Conservation (phyloP, 2,888 invertebrate species). For the Microplitis deprimator region DNA sequence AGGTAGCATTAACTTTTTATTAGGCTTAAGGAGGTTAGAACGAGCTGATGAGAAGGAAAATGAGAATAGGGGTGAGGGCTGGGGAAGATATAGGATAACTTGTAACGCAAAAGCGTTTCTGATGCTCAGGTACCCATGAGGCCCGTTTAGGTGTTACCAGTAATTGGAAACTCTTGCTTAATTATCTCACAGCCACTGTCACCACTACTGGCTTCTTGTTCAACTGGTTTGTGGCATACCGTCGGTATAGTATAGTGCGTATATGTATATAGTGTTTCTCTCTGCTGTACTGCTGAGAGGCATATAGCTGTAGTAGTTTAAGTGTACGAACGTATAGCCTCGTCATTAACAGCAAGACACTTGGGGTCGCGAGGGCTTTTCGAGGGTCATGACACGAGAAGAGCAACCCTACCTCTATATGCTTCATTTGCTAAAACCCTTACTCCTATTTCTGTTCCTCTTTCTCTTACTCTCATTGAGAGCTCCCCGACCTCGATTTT, state of each 20-base stretch:
- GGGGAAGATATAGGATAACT: too few relatives aligned
- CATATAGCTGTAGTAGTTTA: constrained; percentile 6
- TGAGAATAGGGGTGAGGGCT: background rate
- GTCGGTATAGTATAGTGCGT: background rate
- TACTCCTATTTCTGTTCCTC: background rate
- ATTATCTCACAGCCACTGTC: constrained; percentile 55
- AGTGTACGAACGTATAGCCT: constrained; percentile 24
- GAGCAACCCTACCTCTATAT: constrained; percentile 46
- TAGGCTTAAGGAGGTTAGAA: too few relatives aligned
- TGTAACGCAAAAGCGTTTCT: constrained; percentile 15
- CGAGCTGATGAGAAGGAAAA: too few relatives aligned
- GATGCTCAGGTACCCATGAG: constrained; percentile 31
- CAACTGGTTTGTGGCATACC: constrained; percentile 46
- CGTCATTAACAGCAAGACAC: constrained; percentile 50
- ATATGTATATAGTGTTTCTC: background rate
- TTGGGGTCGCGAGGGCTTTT: constrained; percentile 45
- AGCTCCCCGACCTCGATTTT: constrained; percentile 25
- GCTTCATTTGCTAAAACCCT: constrained; percentile 49
- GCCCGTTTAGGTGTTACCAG: constrained; percentile 38
- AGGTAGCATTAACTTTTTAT: too few relatives aligned
- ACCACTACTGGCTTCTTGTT: constrained; percentile 52
- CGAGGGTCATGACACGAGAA: constrained; percentile 47
- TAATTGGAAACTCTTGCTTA: constrained; percentile 65
- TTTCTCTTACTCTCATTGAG: constrained; percentile 9
- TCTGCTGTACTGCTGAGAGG: too few relatives aligned